Conservation (phyloP, 2,113 vertebrate genomes). For the Coptodon rendalli region DNA sequence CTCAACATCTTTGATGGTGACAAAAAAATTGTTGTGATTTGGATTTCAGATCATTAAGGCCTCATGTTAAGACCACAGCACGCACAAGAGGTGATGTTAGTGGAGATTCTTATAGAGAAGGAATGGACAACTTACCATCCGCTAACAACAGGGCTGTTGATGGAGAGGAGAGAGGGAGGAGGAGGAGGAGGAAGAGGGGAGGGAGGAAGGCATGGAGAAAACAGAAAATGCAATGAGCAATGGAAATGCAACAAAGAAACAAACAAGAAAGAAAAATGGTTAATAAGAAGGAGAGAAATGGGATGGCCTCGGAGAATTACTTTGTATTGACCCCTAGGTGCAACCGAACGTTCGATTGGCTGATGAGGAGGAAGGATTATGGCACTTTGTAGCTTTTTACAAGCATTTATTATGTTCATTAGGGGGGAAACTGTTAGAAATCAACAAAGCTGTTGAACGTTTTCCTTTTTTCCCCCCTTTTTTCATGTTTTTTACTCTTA, state of each 20-base stretch:
- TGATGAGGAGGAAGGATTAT: not conserved
- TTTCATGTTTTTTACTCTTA: not conserved
- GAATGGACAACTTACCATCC: constrained; percentile 47
- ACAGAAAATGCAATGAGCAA: constrained; percentile 13
- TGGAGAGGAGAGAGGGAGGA: not conserved
- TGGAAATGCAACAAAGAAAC: not conserved
- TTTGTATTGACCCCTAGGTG: not conserved
- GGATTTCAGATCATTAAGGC: not conserved
- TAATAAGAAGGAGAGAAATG: constrained; percentile 4
- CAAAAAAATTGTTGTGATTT: not conserved
- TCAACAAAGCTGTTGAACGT: not conserved
- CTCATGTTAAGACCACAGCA: not conserved
- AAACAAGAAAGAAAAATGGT: not conserved
- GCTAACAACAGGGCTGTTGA: constrained; percentile 63
- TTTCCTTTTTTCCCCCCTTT: not conserved
- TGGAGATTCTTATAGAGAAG: not conserved
- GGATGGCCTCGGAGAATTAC: not conserved
- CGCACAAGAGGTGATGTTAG: not conserved
- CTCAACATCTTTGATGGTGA: not conserved
- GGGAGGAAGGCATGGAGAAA: not conserved
- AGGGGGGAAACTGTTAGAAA: not conserved
- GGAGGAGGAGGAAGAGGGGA: not conserved
- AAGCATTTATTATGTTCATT: not conserved
- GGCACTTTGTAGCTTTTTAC: constrained; percentile 6
- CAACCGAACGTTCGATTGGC: not conserved